Base-by-base conservation (phyloP, 2,888 invertebrate genomes). In the Gari tellinella region DNA sequence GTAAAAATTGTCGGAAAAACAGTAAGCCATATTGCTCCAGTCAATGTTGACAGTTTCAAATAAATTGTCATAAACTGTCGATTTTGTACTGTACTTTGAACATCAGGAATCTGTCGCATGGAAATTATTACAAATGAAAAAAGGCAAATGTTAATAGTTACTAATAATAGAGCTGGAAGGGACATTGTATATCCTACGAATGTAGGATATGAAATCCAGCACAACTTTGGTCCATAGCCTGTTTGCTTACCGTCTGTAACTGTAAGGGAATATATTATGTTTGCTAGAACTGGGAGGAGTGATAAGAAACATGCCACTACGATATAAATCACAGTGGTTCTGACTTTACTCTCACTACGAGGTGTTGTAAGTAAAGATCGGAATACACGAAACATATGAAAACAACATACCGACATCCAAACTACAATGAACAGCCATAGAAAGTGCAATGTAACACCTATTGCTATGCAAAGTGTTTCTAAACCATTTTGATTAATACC, bases 381-480 rank as follows among this genome's bases (percentile, higher is more conserved):
- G 43, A 56, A 56, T 14, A 43, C 43, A 1, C 56, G 56, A 12
- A 41, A 56, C 25, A 40, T 56, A n/a, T 56, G 56, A 25, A 41
- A 56, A 10, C 41, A 56, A 21, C 56, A 56, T 1, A 56, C 43
- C 14, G 25, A 17, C 14, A 43, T 43, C 56, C 56, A 56, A 2
- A 56, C 23, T 12, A 56, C 25, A n/a, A 25, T 31, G 2, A 43
- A 56, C 15, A 56, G 40, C 43, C 43, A 41, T 2, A 25, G 38
- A 25, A 56, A 43, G 26, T 56, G 56, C 17, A 41, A 10, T 8
- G 26, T 12, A 41, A n/a, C 43, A 14, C 56, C 56, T 5, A 56
- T 25, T 4, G 43, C 14, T 1, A 17, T 40, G 19, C 56, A 56
- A 12, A 25, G 1, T 3, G 26, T 4, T 15, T 12, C 2, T 41